Evolutionary conservation across 1,140 invertebrate genomes (phyloP).

Genomic region (Spodoptera frugiperda): DNA sequence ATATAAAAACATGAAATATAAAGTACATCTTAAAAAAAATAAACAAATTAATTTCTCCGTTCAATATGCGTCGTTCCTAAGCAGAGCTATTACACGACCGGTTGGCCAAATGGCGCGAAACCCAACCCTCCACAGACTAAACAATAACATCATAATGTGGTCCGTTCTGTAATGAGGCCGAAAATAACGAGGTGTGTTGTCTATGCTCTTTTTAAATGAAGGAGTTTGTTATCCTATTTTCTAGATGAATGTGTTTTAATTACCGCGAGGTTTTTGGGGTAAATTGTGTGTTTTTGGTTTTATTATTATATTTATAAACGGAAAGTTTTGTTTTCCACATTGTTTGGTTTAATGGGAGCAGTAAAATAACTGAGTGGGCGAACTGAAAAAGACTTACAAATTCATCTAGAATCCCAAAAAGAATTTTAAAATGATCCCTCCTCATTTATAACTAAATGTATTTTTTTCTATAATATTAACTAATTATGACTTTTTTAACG

Average conservation of each 20-base stretch:
- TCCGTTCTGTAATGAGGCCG: conserved; percentile 31
- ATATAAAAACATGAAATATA: neutral
- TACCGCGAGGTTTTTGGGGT: neutral
- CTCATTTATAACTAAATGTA: no score
- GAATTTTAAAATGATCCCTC: no score
- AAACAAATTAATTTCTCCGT: neutral
- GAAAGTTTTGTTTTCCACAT: neutral
- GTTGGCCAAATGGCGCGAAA: conserved; percentile 85
- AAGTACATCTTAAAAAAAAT: neutral
- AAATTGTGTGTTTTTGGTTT: no score
- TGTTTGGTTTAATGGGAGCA: neutral
- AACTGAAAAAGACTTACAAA: no score
- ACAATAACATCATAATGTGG: conserved; percentile 36
- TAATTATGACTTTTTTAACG: no score
- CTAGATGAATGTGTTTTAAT: neutral
- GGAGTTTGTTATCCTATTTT: neutral
- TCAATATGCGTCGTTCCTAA: conserved; percentile 55
- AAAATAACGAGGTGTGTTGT: conserved; percentile 35
- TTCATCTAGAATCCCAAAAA: no score
- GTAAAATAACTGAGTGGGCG: no score
- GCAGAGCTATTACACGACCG: conserved; percentile 78
- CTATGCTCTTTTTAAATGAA: conserved; percentile 25
- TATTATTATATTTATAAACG: neutral
- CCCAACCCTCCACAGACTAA: conserved; percentile 75
- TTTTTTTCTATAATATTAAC: no score